Percentiles rank a stretch among this genome's conserved stretches.
These are phyloP conservation scores for Lasioglossum leucozonium DNA, from an alignment of 2,888 invertebrate species.

Conservation along the genomic window DNA sequence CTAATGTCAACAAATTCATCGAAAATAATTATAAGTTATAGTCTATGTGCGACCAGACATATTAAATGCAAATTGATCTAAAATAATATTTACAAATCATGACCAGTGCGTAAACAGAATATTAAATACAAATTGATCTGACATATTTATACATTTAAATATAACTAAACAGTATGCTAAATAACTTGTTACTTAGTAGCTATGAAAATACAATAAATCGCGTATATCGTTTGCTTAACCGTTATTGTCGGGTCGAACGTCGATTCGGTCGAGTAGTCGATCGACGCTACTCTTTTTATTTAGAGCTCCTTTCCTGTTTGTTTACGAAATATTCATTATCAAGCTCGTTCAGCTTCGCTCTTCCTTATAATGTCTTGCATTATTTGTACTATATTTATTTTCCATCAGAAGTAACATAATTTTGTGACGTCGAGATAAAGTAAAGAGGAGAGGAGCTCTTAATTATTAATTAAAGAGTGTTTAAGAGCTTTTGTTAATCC, in stretches of 20 bases:
- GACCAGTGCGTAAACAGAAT: neutral
- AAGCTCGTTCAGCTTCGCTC: neutral
- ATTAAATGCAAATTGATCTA: neutral
- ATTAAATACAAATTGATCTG: neutral
- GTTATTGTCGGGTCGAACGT: neutral
- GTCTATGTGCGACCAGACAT: neutral
- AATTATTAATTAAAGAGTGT: neutral
- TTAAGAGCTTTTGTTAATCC: neutral
- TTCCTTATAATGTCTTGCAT: neutral
- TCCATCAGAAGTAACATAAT: neutral
- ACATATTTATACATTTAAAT: neutral
- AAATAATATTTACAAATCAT: neutral
- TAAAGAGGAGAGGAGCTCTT: neutral
- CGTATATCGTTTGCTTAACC: neutral
- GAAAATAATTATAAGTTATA: neutral
- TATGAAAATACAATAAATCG: neutral
- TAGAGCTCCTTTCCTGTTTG: neutral
- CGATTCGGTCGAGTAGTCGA: neutral
- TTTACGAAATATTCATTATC: neutral
- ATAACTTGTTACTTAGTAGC: neutral
- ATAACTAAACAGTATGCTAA: neutral
- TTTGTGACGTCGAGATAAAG: neutral
- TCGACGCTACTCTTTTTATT: neutral
- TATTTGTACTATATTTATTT: constrained; percentile 8
- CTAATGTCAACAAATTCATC: neutral